Evolutionary conservation across 2,113 vertebrate genomes (phyloP), one percentile per base, ranked within the genome.

Genomic region (Suricata suricatta): DNA sequence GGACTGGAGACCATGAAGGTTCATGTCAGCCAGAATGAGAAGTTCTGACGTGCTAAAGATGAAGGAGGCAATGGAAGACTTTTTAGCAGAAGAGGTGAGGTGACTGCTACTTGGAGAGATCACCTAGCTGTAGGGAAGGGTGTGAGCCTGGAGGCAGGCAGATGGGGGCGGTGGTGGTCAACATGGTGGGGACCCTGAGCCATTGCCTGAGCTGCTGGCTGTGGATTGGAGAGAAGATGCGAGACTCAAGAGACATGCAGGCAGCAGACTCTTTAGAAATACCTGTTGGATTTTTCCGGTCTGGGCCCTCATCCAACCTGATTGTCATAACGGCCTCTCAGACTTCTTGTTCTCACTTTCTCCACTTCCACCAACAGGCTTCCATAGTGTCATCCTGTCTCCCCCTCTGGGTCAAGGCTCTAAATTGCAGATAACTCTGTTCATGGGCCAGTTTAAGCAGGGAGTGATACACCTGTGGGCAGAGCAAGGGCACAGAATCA

Each of bases 91-190:
- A 29, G 25, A 76, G 31, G 11, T 84, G 64, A 81, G 27, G 27
- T 47, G 29, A 76, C 21, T 25, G 19, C 12, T 47, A 21, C 16
- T 2, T 44, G 7, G 50, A 60, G 57, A 69, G 71, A 3, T 35
- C 3, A 27, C 16, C 8, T 66, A 33, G 71, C n/a, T 47, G 12
- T 64, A 13, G 21, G 14, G 7, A n/a, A 95, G 71, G 7, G 1
- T 25, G 31, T 76, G 71, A 57, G 33, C 6, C 23, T n/a, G 33
- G 92, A 64, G 63, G 35, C 10, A 15, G 16, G 13, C 29, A 52
- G 21, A 2, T 0, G 3, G 29, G 52, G 13, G 7, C 5, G 1
- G 7, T 8, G n/a, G 12, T 47, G 16, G 8, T 31, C 5, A 2
- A 52, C 35, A 35, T n/a, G 25, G 17, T 52, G 12, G 77, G 63